These are phyloP conservation scores for Ophion ellenae DNA, from an alignment of 2,888 invertebrate genomes.

Conservation along the genomic window DNA sequence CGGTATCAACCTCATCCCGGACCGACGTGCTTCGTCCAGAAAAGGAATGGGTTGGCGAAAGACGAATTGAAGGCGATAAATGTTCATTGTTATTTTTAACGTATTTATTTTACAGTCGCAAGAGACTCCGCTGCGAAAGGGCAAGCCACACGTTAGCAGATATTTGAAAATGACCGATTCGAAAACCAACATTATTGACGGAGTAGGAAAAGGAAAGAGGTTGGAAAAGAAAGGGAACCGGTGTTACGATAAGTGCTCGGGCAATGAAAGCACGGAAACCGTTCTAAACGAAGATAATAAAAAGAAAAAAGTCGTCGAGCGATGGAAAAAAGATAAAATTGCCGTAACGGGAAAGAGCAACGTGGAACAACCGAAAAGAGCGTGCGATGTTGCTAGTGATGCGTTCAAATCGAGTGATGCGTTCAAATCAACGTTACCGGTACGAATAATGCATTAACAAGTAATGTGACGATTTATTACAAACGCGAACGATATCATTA, in stretches of 20 bases:
- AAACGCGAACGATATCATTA: neutral
- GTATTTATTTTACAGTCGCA: conserved; percentile 40
- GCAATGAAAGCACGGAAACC: too few relatives aligned
- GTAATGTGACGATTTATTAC: too few relatives aligned
- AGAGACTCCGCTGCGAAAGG: conserved; percentile 38
- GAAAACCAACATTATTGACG: too few relatives aligned
- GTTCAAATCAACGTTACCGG: neutral
- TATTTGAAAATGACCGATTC: too few relatives aligned
- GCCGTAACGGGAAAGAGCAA: conserved; percentile 20
- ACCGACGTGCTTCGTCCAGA: conserved; percentile 37
- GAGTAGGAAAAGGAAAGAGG: too few relatives aligned
- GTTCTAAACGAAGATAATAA: too few relatives aligned
- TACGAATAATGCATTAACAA: too few relatives aligned
- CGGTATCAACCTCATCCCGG: conserved; percentile 35
- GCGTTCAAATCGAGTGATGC: conserved; percentile 1
- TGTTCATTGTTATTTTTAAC: conserved; percentile 41
- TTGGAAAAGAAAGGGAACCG: too few relatives aligned
- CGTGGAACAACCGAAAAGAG: conserved; percentile 18
- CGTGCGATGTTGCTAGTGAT: conserved; percentile 18
- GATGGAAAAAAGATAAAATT: conserved; percentile 19
- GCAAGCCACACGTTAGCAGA: neutral
- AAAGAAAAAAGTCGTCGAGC: conserved; percentile 25
- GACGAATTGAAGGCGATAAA: conserved; percentile 40
- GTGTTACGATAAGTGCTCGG: too few relatives aligned
- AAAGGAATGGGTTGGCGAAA: conserved; percentile 28